Evolutionary conservation across 2,113 vertebrate species (phyloP).

Genomic region (Crotalus viridis): DNA sequence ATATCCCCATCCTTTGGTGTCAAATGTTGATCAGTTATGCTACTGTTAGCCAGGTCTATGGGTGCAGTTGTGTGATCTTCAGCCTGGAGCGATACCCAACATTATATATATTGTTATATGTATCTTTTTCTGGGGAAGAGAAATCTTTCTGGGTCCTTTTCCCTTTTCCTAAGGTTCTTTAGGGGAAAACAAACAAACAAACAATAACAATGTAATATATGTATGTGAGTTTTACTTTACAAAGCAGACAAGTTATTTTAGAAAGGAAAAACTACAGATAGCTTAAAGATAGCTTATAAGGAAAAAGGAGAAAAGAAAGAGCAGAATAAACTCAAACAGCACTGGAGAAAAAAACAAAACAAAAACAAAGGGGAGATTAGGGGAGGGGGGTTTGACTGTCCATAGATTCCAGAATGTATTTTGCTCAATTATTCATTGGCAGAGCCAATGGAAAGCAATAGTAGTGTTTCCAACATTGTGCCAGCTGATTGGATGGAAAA

Average conservation of each 20-base stretch:
- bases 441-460: background rate
- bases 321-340: background rate
- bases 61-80: background rate
- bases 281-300: background rate
- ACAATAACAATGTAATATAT: background rate
- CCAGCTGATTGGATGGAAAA: background rate
- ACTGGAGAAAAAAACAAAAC: fast-evolving
- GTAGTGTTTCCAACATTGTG: background rate
- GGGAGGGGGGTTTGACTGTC: background rate
- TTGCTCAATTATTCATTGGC: background rate
- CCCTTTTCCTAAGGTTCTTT: background rate
- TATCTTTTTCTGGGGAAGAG: background rate
- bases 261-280: background rate
- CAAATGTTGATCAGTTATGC: background rate
- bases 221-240: background rate
- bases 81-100: background rate
- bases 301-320: background rate
- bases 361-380: background rate
- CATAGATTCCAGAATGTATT: background rate
- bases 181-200: background rate
- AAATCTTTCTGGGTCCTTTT: background rate
- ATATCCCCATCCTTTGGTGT: background rate
- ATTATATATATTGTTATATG: background rate
- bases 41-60: background rate
- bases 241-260: background rate